A percentile compares a stretch with the other conserved stretches of the same genome.
Evolutionary conservation across 1,140 invertebrate genomes (phyloP).

Genomic region (Pseudoatta argentina): DNA sequence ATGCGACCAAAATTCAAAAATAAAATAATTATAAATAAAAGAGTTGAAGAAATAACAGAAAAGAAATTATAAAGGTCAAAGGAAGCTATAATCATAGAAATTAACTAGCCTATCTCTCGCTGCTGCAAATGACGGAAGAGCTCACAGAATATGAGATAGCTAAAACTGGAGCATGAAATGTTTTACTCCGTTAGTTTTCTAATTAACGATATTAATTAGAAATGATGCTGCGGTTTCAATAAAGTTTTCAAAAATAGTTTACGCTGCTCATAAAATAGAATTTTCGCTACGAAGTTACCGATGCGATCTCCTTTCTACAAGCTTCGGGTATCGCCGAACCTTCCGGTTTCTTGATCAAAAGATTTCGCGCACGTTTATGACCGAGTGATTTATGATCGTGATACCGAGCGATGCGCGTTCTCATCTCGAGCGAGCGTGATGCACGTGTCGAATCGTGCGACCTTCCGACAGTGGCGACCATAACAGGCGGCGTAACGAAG

Average conservation of each 20-base stretch:
- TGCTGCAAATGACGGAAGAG: no score
- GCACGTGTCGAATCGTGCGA: constrained; percentile 55
- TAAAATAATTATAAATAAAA: no score
- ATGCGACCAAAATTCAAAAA: no score
- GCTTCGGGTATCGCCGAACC: constrained; percentile 20
- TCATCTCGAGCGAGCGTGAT: constrained; percentile 46
- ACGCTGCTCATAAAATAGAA: neutral
- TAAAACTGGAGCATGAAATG: neutral
- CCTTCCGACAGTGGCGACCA: constrained; percentile 42
- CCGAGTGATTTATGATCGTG: constrained; percentile 53
- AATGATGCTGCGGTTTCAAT: neutral
- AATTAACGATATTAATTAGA: neutral
- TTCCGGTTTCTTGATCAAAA: constrained; percentile 45
- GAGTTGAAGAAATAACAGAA: no score
- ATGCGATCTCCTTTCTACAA: neutral
- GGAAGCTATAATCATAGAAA: no score
- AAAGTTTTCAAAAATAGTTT: neutral
- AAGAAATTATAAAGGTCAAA: no score
- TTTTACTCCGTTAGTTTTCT: neutral
- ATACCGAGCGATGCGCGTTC: constrained; percentile 45
- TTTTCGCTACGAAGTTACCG: constrained; percentile 7
- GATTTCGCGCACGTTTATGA: constrained; percentile 50
- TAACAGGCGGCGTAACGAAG: constrained; percentile 53
- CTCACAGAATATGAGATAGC: neutral
- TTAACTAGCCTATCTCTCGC: no score